phyloP scores from a whole-genome alignment of 2,797 vertebrate species.

The Hydrophis major region DNA sequence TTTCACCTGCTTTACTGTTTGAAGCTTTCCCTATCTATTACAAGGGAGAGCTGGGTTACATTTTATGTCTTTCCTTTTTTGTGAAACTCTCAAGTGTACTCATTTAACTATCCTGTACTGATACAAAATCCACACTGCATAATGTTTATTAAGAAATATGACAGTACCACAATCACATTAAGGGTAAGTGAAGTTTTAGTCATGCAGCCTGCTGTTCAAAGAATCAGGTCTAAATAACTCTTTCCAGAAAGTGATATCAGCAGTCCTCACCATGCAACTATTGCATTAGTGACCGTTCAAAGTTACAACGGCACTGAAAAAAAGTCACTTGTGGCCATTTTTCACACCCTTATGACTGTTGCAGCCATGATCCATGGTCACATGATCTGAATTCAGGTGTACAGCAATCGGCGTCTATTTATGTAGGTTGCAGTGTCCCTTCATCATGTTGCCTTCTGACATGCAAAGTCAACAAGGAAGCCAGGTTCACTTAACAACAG shows the following conservation, averaged over 20 bases:
- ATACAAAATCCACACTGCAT: background rate
- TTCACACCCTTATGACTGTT: background rate
- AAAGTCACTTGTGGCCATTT: background rate
- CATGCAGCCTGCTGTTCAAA: background rate
- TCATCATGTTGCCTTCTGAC: background rate
- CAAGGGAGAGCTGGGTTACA: background rate
- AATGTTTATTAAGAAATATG: background rate
- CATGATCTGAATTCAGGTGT: background rate
- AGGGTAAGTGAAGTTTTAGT: background rate
- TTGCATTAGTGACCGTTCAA: background rate
- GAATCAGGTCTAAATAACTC: background rate
- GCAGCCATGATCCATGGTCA: background rate
- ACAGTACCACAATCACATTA: background rate
- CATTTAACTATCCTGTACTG: background rate
- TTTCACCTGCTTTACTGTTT: constrained; percentile 6
- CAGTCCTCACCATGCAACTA: background rate
- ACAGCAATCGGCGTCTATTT: background rate
- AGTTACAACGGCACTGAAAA: background rate
- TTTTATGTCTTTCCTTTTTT: background rate
- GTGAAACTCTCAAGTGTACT: background rate
- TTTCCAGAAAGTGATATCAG: background rate
- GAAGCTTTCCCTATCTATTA: constrained; percentile 5
- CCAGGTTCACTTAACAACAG: background rate
- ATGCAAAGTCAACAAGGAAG: background rate
- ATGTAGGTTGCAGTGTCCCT: background rate